Conservation (phyloP, 1,140 invertebrate species). For the Orchestia grillus region DNA sequence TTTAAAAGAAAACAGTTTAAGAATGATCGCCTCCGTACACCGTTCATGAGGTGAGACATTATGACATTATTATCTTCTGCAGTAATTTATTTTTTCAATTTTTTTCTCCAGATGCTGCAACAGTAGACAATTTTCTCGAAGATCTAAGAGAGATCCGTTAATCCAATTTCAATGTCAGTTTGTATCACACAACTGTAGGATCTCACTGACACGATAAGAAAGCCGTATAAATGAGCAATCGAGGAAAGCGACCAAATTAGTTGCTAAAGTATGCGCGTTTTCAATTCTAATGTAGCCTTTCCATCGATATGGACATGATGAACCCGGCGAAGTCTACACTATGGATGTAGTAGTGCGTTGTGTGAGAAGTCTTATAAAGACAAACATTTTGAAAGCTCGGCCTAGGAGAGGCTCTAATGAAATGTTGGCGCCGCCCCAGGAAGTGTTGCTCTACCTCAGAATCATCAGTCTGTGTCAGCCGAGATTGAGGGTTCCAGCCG, state of each 20-base stretch:
- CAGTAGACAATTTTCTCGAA: neutral
- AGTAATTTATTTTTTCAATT: no score
- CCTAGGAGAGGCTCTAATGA: neutral
- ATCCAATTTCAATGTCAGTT: neutral
- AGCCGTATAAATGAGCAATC: neutral
- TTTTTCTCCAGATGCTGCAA: no score
- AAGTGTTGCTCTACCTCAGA: conserved; percentile 5
- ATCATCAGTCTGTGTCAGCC: conserved; percentile 33
- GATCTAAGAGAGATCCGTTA: neutral
- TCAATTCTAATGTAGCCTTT: neutral
- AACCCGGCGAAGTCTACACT: neutral
- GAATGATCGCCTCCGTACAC: no score
- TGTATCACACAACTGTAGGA: neutral
- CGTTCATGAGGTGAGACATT: no score
- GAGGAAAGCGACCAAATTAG: neutral
- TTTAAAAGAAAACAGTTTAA: no score
- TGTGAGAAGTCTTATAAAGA: neutral
- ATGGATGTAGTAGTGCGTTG: neutral
- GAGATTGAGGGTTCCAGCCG: conserved; percentile 12
- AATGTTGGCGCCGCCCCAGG: conserved; percentile 14
- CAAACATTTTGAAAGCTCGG: neutral
- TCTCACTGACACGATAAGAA: neutral
- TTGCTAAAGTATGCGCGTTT: neutral
- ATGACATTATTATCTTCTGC: no score
- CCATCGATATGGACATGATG: neutral